Evolutionary conservation across 2,888 invertebrate species (phyloP).

Genomic region (Oscheius sp.): DNA sequence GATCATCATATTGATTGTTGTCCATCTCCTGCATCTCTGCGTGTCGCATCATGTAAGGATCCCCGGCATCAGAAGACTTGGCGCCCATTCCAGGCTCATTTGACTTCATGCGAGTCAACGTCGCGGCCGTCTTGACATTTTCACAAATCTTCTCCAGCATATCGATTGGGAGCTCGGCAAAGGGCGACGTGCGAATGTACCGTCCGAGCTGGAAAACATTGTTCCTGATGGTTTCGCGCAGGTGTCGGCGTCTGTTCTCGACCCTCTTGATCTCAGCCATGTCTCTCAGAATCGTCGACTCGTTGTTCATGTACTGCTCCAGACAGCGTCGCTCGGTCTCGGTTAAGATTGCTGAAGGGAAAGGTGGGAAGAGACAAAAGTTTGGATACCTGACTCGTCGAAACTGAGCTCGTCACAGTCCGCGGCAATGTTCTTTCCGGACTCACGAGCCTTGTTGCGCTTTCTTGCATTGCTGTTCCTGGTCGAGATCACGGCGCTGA

Average conservation of each 20-base stretch:
- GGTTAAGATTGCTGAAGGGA: constrained; percentile 3
- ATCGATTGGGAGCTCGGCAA: constrained; percentile 19
- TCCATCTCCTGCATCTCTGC: too few relatives aligned
- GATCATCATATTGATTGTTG: too few relatives aligned
- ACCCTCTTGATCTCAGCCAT: constrained; percentile 30
- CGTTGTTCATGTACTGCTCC: constrained; percentile 31
- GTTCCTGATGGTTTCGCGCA: constrained; percentile 30
- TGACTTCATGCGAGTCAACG: constrained; percentile 9
- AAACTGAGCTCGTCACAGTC: constrained; percentile 8
- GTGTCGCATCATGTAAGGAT: too few relatives aligned
- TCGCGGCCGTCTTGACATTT: constrained; percentile 16
- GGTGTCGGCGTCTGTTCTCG: constrained; percentile 29
- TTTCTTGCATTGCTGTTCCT: constrained; percentile 33
- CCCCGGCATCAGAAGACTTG: too few relatives aligned
- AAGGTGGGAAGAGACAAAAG: not conserved
- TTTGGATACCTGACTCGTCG: constrained; percentile 9
- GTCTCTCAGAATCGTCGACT: constrained; percentile 17
- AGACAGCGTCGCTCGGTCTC: constrained; percentile 33
- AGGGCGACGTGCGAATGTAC: constrained; percentile 20
- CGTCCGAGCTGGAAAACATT: constrained; percentile 37
- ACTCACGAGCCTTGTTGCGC: constrained; percentile 12
- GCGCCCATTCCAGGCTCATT: not conserved
- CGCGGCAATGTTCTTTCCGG: constrained; percentile 4
- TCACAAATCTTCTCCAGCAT: constrained; percentile 10
- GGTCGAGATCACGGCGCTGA: constrained; percentile 18